Conservation (phyloP, 2,797 vertebrate species). For the Pelodytes ibericus region DNA sequence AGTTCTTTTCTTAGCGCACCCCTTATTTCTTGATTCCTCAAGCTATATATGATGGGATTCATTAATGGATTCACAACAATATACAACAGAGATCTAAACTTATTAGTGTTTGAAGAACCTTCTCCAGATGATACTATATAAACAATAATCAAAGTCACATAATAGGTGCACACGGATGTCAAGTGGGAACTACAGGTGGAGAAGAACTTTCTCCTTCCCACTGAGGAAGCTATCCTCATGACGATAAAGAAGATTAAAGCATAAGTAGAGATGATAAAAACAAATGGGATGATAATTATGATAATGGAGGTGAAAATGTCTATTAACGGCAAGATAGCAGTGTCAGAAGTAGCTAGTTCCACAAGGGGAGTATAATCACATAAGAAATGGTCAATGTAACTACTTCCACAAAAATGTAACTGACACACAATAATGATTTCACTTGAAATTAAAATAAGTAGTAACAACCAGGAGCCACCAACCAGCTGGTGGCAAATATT, state of each 20-base stretch:
- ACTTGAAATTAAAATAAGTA: background rate
- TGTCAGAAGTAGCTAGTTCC: constrained; percentile 6
- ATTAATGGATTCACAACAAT: no score
- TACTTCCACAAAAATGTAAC: constrained; percentile 7
- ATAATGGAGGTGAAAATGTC: background rate
- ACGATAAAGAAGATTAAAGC: background rate
- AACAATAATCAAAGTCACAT: background rate
- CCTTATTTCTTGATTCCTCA: no score
- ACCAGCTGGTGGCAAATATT: constrained; percentile 9
- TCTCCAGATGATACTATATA: background rate
- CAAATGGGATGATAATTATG: constrained; percentile 7
- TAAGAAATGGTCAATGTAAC: constrained; percentile 21
- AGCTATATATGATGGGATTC: no score
- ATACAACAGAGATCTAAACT: constrained; percentile 6
- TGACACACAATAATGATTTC: background rate
- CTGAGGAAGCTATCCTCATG: background rate
- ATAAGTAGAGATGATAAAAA: constrained; percentile 16
- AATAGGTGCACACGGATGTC: background rate
- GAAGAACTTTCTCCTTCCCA: constrained; percentile 16
- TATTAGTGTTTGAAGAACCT: background rate
- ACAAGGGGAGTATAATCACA: constrained; percentile 19
- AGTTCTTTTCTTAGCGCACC: no score
- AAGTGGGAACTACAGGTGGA: background rate
- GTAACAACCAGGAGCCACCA: background rate
- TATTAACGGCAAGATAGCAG: background rate